Evolutionary conservation across 2,797 vertebrate genomes (phyloP), one percentile per base, ranked within the genome.

Genomic region (Clarias fuscus): DNA sequence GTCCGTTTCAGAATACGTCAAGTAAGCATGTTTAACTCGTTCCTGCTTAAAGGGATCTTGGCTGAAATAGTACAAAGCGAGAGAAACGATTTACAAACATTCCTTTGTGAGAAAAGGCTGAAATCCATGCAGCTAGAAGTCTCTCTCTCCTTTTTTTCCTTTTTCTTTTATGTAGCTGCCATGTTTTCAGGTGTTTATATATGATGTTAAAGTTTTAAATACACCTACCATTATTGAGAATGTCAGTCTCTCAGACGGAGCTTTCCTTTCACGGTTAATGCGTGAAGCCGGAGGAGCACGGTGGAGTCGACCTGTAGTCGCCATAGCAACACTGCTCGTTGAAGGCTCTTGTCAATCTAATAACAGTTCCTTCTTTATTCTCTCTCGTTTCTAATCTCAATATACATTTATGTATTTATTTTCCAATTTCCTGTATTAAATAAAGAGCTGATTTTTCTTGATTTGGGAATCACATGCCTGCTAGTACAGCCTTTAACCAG

Each of bases 271-370:
- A 3, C 37, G 76, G 56, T 22, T 78, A 78, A 61, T 22, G 30
- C 18, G 53, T 10, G 53, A 77, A 77, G n/a, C 27, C 30, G 90
- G 91, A 93, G 94, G 94, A 95, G 92, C 94, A 89, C 5, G 90
- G 90, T 90, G 75, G 48, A 92, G 91, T 92, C 92, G 94, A 93
- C 93, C 93, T 92, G 90, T 43, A 15, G 95, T 96, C 94, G 92
- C 95, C 93, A 92, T 94, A 93, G 92, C 90, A 94, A 95, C 94
- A 87, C 76, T 85, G 78, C 30, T 59, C 18, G 4, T 61, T 18
- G 58, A 61, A 79, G 76, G 17, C 14, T 15, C 76, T 37, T 40
- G 76, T 61, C 76, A 40, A 6, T 79, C 58, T 40, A n/a, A 62
- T 33, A 79, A 40, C 11, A 4, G 58, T 79, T 79, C 58, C 4